Evolutionary conservation across 1,140 invertebrate genomes (phyloP), one percentile per base, ranked within the genome.

Genomic region (Drosophila neocordata): DNA sequence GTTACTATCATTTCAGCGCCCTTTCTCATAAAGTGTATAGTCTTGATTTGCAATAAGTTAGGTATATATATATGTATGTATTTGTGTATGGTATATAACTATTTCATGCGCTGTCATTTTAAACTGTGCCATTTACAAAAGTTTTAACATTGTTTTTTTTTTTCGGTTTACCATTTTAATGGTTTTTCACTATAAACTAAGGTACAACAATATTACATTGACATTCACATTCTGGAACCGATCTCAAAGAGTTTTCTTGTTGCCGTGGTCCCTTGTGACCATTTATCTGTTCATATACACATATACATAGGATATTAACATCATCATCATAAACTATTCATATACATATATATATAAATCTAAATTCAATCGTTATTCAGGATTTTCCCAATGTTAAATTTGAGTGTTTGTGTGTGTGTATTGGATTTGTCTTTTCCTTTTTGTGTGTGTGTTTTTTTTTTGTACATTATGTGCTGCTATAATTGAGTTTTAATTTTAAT

Each of bases 401-500:
- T 8, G 15, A 20, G n/a, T 56, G 20, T 61, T 9, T 61, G 48
- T 41, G 51, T 51, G 15, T 55, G 15, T 65, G 24, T 53, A 11
- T 72, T 37, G 2, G 41, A 15, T 15, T 48, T 12, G 15, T 15
- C 8, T 72, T 81, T 73, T 51, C 48, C 24, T 65, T 64, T 12
- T 15, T 66, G 56, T 35, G 2, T 31, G 2, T 31, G 2, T 56
- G 27, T 20, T 18, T 27, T 62, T 18, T 18, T 38, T 79, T 85
- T 87, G 82, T 87, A 87, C 82, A 79, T 87, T 69, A 51, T 68
- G 82, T 88, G 82, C 82, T 76, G 83, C 82, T 75, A 62, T 67
- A 37, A 34, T 70, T 41, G 64, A 69, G 34, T 56, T 65, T 66
- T 64, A 65, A 11, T 38, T 64, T 79, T 51, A 41, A 48, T 35